Conservation (phyloP, 2,113 vertebrate species). For the Saccopteryx bilineata region DNA sequence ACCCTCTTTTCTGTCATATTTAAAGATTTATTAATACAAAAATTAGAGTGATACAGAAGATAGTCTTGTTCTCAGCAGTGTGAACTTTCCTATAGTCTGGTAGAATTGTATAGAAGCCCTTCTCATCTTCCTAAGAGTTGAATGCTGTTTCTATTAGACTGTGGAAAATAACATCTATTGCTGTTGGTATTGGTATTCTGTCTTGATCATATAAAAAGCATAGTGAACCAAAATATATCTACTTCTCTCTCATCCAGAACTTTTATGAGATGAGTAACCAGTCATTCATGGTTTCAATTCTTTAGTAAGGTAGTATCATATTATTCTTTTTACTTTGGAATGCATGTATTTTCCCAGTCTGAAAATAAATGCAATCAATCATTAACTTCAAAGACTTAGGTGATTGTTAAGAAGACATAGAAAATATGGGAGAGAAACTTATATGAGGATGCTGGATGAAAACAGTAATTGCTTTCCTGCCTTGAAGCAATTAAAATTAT, state of each 20-base stretch:
- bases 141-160: not conserved
- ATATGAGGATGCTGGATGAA: not conserved
- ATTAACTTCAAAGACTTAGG: conserved; percentile 55
- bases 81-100: not conserved
- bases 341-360: not conserved
- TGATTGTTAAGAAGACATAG: conserved; percentile 38
- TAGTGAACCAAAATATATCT: not conserved
- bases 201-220: conserved; percentile 19
- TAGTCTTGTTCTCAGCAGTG: conserved; percentile 52
- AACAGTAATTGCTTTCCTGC: conserved; percentile 39
- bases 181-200: not conserved
- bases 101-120: not conserved
- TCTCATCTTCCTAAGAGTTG: not conserved
- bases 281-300: conserved; percentile 36
- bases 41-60: conserved; percentile 68
- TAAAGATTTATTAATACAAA: conserved; percentile 71
- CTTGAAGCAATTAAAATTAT: not conserved
- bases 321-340: conserved; percentile 48
- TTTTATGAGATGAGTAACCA: not conserved
- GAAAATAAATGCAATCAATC: conserved; percentile 44
- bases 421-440: conserved; percentile 33
- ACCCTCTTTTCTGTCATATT: not conserved
- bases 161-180: not conserved
- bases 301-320: not conserved
- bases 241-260: conserved; percentile 29